A percentile compares a stretch with the other conserved stretches of the same genome.
Evolutionary conservation across 2,888 invertebrate genomes (phyloP).

Genomic region (Lasioglossum oenotherae): DNA sequence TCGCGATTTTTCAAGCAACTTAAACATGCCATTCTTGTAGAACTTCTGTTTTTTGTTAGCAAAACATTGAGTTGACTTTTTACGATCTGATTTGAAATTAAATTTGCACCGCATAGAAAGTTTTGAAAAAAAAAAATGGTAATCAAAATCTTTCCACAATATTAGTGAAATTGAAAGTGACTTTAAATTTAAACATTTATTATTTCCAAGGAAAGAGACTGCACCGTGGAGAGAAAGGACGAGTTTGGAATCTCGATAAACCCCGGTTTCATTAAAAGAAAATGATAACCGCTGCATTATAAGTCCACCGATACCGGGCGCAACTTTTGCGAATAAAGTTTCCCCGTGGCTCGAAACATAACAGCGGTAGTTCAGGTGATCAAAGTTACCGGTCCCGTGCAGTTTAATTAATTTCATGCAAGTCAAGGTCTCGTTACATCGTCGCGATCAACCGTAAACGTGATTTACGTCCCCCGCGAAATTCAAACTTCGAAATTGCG

Average conservation of each 20-base stretch:
- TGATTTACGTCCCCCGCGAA: slow-evolving; percentile 11
- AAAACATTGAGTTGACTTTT: too few species aligned
- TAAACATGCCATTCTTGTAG: too few species aligned
- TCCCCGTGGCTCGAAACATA: not conserved
- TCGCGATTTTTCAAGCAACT: too few species aligned
- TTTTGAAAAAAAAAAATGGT: too few species aligned
- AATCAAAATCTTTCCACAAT: too few species aligned
- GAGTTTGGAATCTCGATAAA: not conserved
- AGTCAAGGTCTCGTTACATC: slow-evolving; percentile 13
- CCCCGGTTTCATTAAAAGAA: not conserved
- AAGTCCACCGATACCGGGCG: not conserved
- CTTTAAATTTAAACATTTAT: not conserved
- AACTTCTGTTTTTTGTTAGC: too few species aligned
- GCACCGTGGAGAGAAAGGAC: not conserved
- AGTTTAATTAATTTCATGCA: slow-evolving; percentile 13
- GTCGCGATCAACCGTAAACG: slow-evolving; percentile 13
- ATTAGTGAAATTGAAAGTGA: not conserved
- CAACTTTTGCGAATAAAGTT: not conserved
- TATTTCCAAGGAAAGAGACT: not conserved
- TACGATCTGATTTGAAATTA: too few species aligned
- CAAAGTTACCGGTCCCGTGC: not conserved
- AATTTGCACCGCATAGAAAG: too few species aligned
- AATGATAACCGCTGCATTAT: not conserved
- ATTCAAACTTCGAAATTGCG: slow-evolving; percentile 11
- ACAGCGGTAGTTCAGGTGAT: not conserved